A percentile compares a stretch with the other conserved stretches of the same genome.
These are phyloP conservation scores for Plusia festucae DNA, from an alignment of 2,888 invertebrate species.

Conservation along the genomic window DNA sequence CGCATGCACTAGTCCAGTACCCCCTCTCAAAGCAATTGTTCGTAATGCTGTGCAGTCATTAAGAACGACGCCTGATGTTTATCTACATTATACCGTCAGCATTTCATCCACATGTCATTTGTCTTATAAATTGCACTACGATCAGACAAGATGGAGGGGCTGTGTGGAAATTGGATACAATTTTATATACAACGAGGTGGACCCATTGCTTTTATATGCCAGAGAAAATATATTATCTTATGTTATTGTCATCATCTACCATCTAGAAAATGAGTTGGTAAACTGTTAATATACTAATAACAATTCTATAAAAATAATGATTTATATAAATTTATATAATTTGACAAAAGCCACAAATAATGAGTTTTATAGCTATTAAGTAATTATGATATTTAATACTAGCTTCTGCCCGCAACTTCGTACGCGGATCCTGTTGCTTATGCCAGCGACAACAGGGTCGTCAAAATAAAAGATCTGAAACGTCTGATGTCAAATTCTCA, in stretches of 20 bases:
- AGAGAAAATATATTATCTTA: too few species aligned
- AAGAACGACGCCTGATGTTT: constrained; percentile 4
- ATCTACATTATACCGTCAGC: constrained; percentile 4
- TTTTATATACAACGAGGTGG: background rate
- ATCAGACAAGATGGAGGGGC: constrained; percentile 4
- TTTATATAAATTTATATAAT: too few species aligned
- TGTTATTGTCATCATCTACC: too few species aligned
- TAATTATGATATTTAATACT: background rate
- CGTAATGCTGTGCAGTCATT: constrained; percentile 2
- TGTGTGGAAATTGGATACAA: constrained; percentile 1
- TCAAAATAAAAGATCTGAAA: too few species aligned
- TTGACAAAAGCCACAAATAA: background rate
- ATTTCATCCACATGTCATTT: constrained; percentile 4
- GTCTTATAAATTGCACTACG: constrained; percentile 4
- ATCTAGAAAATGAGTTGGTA: background rate
- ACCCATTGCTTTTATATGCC: background rate
- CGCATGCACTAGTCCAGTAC: background rate
- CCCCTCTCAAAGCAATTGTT: constrained; percentile 1
- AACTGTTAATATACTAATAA: too few species aligned
- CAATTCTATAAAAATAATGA: too few species aligned
- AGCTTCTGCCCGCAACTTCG: too few species aligned
- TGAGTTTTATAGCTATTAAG: background rate
- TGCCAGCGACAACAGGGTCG: too few species aligned
- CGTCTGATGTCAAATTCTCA: too few species aligned
- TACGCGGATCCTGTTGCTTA: too few species aligned